These are phyloP conservation scores for Nestor notabilis DNA, from an alignment of 2,113 vertebrate genomes.

Conservation along the genomic window DNA sequence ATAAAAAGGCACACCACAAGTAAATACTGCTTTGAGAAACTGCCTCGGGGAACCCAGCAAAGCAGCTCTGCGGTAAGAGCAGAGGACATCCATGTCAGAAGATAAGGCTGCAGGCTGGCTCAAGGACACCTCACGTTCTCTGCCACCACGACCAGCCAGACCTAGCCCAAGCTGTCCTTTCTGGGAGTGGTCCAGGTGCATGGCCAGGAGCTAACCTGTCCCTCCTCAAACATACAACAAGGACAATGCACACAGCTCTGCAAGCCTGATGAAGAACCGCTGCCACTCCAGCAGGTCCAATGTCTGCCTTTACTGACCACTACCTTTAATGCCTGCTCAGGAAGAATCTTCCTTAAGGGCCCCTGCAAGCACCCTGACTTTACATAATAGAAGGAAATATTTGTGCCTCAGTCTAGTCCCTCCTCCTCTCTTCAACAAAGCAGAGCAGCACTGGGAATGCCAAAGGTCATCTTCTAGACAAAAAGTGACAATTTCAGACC, in stretches of 20 bases:
- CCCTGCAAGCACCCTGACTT: not conserved
- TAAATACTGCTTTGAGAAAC: not conserved
- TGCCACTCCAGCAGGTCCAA: not conserved
- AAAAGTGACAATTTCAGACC: conserved; percentile 33
- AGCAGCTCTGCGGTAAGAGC: not conserved
- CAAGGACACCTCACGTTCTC: not conserved
- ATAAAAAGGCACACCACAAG: not conserved
- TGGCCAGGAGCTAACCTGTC: not conserved
- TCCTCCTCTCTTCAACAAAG: not conserved
- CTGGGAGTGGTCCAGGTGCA: too few relatives aligned
- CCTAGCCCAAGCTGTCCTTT: not conserved
- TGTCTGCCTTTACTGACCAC: not conserved
- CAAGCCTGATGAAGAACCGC: not conserved
- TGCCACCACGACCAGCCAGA: not conserved
- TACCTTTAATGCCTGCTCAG: not conserved
- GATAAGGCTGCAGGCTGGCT: rapidly evolving
- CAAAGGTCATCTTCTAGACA: conserved; percentile 11
- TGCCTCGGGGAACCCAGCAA: not conserved
- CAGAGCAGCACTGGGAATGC: not conserved
- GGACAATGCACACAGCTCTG: not conserved
- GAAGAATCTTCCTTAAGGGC: not conserved
- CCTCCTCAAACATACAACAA: rapidly evolving
- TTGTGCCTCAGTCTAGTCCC: not conserved
- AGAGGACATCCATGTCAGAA: not conserved
- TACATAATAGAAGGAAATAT: not conserved